Evolutionary conservation across 2,113 vertebrate genomes (phyloP).

Genomic region (Myiozetetes cayanensis): DNA sequence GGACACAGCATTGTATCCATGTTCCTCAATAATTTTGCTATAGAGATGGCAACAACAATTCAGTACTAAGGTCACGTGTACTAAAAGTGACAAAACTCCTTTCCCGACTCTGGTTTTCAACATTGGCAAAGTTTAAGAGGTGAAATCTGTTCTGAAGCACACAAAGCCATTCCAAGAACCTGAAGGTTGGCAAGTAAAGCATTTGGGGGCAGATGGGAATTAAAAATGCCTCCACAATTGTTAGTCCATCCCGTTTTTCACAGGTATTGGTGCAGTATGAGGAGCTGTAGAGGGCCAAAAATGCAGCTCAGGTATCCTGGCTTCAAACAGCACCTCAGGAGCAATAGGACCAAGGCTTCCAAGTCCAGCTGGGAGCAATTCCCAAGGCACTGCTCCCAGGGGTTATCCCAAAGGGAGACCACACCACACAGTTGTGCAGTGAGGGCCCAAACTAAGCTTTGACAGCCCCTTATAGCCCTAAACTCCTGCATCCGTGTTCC

Average conservation of each 20-base stretch:
- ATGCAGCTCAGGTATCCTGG: neutral
- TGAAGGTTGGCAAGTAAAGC: neutral
- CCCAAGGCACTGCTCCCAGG: neutral
- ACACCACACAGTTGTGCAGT: neutral
- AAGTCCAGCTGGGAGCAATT: no score
- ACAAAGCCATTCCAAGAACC: neutral
- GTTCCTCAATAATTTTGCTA: neutral
- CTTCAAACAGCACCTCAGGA: neutral
- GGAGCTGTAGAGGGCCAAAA: neutral
- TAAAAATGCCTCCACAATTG: neutral
- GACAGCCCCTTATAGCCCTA: neutral
- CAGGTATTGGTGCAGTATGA: neutral
- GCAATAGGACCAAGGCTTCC: rapidly evolving
- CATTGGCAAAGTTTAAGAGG: neutral
- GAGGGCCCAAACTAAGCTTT: no score
- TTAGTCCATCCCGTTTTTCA: neutral
- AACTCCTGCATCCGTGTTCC: neutral
- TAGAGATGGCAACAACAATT: neutral
- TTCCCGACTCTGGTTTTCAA: neutral
- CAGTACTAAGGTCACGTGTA: neutral
- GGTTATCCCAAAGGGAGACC: neutral
- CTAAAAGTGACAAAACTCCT: neutral
- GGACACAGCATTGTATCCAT: neutral
- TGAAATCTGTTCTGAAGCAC: neutral
- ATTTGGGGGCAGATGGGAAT: neutral